Percentiles rank a stretch among this genome's conserved stretches.
These are phyloP conservation scores for Phacellophora camtschatica DNA, from an alignment of 30 jellyfish, hydroid and myxozoan genomes.

Conservation along the genomic window DNA sequence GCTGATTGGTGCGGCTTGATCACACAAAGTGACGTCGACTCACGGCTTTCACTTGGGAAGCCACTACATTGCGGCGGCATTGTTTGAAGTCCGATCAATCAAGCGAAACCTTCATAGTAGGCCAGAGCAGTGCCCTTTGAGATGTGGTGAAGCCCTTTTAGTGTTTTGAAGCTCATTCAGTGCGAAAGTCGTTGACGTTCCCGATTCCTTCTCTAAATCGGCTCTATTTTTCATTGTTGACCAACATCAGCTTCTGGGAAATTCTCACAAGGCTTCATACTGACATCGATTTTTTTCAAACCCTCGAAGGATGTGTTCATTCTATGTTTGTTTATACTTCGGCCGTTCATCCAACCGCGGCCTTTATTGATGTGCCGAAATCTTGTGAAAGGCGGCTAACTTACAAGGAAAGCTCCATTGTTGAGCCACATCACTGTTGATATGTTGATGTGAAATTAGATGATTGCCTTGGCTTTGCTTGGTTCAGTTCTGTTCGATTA, in stretches of 20 bases:
- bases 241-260: not conserved
- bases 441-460: constrained; percentile 74
- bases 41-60: constrained; percentile 86
- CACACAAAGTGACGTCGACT: constrained; percentile 92
- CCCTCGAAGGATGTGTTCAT: constrained; percentile 42
- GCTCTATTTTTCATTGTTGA: constrained; percentile 5
- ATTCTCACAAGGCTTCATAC: constrained; percentile 13
- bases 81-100: constrained; percentile 80
- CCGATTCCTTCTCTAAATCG: not conserved
- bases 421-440: constrained; percentile 76
- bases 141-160: constrained; percentile 55
- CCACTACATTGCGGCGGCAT: constrained; percentile 95
- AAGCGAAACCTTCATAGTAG: constrained; percentile 67
- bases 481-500: constrained; percentile 61
- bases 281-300: constrained; percentile 19
- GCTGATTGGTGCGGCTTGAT: constrained; percentile 89
- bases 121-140: constrained; percentile 58
- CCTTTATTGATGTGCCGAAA: constrained; percentile 77
- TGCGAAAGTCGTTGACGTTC: constrained; percentile 30
- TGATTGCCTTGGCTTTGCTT: constrained; percentile 47
- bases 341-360: constrained; percentile 79
- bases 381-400: constrained; percentile 81
- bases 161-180: constrained; percentile 52
- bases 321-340: constrained; percentile 65
- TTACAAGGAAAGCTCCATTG: constrained; percentile 72